These are phyloP conservation scores for Melanostoma scalare DNA, from an alignment of 2,888 invertebrate genomes.

Conservation along the genomic window DNA sequence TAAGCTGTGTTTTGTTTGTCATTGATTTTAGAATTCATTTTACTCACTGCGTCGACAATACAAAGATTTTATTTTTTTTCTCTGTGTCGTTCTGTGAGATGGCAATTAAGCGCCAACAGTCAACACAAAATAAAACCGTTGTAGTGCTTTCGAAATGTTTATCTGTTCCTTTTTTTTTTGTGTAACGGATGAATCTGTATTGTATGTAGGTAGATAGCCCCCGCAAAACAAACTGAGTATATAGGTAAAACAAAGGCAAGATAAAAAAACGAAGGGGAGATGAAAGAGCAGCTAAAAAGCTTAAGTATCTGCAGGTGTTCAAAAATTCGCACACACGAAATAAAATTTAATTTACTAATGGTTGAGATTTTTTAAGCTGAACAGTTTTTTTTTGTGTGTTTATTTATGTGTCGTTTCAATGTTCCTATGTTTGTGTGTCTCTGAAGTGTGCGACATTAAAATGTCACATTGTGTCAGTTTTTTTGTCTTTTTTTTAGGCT, in stretches of 20 bases:
- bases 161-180: slow-evolving; percentile 55
- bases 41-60: slow-evolving; percentile 23
- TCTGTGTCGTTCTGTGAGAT: slow-evolving; percentile 11
- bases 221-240: slow-evolving; percentile 55
- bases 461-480: slow-evolving; percentile 57
- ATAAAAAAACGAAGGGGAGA: slow-evolving; percentile 67
- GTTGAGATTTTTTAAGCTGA: slow-evolving; percentile 36
- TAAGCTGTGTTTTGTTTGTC: slow-evolving; percentile 57
- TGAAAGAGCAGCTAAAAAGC: slow-evolving; percentile 78
- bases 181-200: slow-evolving; percentile 54
- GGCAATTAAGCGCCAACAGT: slow-evolving; percentile 68
- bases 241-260: slow-evolving; percentile 25
- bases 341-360: slow-evolving; percentile 73
- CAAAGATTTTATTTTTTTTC: slow-evolving; percentile 29
- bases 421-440: slow-evolving; percentile 51
- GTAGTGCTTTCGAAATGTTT: slow-evolving; percentile 69
- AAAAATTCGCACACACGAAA: slow-evolving; percentile 76
- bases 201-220: slow-evolving; percentile 56
- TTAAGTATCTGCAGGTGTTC: slow-evolving; percentile 82
- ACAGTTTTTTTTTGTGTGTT: slow-evolving; percentile 29
- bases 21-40: slow-evolving; percentile 60
- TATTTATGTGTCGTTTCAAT: slow-evolving; percentile 56
- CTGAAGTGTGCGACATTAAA: slow-evolving; percentile 66
- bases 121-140: slow-evolving; percentile 32
- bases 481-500: slow-evolving; percentile 4